These are phyloP conservation scores for Baronia brevicornis DNA, from an alignment of 2,888 invertebrate genomes.

Conservation along the genomic window DNA sequence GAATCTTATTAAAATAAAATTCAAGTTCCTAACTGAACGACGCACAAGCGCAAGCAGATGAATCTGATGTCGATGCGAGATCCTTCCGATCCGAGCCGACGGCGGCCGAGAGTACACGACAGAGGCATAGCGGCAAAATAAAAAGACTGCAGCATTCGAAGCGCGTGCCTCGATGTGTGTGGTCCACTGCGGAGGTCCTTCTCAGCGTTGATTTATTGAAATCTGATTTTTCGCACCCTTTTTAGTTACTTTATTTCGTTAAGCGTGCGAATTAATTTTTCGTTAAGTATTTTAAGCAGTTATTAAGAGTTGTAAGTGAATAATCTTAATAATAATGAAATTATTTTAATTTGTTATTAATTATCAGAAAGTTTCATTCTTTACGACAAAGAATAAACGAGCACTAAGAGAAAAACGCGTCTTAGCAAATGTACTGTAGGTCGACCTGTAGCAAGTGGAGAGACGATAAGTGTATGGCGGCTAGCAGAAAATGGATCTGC, in stretches of 20 bases:
- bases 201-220: constrained; percentile 63
- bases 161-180: constrained; percentile 86
- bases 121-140: constrained; percentile 49
- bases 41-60: constrained; percentile 9
- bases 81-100: constrained; percentile 60
- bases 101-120: constrained; percentile 57
- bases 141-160: constrained; percentile 76
- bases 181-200: constrained; percentile 77
- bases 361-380: too few species aligned
- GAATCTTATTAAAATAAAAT: constrained; percentile 81
- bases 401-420: too few species aligned
- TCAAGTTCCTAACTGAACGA: constrained; percentile 64
- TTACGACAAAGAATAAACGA: too few species aligned
- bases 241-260: constrained; percentile 30
- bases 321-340: too few species aligned
- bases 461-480: too few species aligned
- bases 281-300: constrained; percentile 7
- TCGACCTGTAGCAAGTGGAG: too few species aligned
- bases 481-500: too few species aligned
- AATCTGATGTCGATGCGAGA: constrained; percentile 41
- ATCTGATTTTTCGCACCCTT: constrained; percentile 62
- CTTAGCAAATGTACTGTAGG: too few species aligned
- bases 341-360: too few species aligned
- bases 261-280: constrained; percentile 11
- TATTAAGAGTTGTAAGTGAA: too few species aligned